A percentile compares a stretch with the other conserved stretches of the same genome.
Conservation (phyloP, 2,888 invertebrate genomes). For the Noctuana brunneofusca region DNA sequence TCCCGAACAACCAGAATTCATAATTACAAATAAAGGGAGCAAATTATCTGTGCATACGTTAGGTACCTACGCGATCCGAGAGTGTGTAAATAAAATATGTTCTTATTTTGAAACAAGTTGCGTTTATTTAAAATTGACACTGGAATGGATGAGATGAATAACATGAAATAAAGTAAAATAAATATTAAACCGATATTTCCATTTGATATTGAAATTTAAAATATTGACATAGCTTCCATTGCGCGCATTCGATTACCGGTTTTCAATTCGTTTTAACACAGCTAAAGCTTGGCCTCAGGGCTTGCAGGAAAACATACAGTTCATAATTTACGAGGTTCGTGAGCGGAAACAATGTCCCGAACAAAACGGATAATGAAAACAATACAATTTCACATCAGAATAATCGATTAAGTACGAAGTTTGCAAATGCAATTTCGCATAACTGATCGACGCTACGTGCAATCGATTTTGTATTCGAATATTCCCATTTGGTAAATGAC, state of each 20-base stretch:
- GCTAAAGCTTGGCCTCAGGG: conserved; percentile 68
- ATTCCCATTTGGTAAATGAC: conserved; percentile 12
- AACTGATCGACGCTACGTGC: conserved; percentile 47
- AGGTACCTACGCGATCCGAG: conserved; percentile 33
- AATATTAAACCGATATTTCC: conserved; percentile 66
- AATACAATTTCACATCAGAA: conserved; percentile 70
- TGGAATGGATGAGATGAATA: conserved; percentile 59
- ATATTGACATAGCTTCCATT: conserved; percentile 78
- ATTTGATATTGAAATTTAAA: conserved; percentile 78
- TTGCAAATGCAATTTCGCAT: conserved; percentile 56
- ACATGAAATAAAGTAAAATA: conserved; percentile 58
- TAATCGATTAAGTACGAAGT: conserved; percentile 66
- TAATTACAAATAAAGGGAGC: conserved; percentile 33
- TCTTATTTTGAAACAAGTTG: conserved; percentile 46
- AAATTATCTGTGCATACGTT: conserved; percentile 32
- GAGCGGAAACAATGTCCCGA: conserved; percentile 72
- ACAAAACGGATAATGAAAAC: conserved; percentile 77
- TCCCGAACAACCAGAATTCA: conserved; percentile 32
- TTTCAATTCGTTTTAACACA: conserved; percentile 79
- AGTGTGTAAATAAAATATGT: conserved; percentile 44
- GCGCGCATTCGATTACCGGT: conserved; percentile 80
- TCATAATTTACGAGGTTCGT: conserved; percentile 77
- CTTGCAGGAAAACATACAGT: conserved; percentile 70
- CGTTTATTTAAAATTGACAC: conserved; percentile 55
- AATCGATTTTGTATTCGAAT: conserved; percentile 33